These are phyloP conservation scores for Lochmaea crataegi DNA, from an alignment of 2,888 invertebrate species.

Conservation along the genomic window DNA sequence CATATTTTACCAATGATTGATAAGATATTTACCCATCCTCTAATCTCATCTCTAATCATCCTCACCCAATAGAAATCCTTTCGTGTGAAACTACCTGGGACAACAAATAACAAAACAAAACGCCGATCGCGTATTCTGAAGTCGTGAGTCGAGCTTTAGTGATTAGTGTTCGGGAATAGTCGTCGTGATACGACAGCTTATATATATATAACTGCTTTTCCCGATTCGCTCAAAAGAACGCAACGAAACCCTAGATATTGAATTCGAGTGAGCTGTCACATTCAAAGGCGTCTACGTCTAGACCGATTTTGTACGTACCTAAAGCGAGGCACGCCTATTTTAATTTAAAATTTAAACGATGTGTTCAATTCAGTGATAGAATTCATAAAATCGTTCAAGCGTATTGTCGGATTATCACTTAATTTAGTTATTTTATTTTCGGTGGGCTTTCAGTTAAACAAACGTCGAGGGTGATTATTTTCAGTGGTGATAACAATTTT, in stretches of 20 bases:
- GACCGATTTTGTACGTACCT: conserved; percentile 32
- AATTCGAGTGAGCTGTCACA: conserved; percentile 27
- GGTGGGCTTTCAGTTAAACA: not conserved
- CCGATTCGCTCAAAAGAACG: conserved; percentile 35
- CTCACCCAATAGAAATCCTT: not conserved
- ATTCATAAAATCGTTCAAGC: conserved; percentile 3
- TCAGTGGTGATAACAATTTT: conserved; percentile 7
- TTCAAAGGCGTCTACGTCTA: conserved; percentile 39
- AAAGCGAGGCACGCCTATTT: conserved; percentile 41
- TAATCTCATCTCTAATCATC: no score
- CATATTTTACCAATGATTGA: no score
- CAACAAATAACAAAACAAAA: no score
- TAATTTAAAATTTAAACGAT: conserved; percentile 37
- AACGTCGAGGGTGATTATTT: conserved; percentile 6
- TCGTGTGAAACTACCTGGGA: not conserved
- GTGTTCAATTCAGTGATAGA: conserved; percentile 43
- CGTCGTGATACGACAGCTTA: conserved; percentile 41
- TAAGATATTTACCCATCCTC: no score
- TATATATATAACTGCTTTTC: conserved; percentile 50
- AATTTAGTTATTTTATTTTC: conserved; percentile 4
- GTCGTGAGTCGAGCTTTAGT: conserved; percentile 15
- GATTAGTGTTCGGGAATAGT: conserved; percentile 37
- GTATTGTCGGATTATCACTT: not conserved
- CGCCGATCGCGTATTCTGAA: not conserved
- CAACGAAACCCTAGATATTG: conserved; percentile 41